Evolutionary conservation across 2,888 invertebrate species (phyloP).

Genomic region (Himalopsyche tibetana): DNA sequence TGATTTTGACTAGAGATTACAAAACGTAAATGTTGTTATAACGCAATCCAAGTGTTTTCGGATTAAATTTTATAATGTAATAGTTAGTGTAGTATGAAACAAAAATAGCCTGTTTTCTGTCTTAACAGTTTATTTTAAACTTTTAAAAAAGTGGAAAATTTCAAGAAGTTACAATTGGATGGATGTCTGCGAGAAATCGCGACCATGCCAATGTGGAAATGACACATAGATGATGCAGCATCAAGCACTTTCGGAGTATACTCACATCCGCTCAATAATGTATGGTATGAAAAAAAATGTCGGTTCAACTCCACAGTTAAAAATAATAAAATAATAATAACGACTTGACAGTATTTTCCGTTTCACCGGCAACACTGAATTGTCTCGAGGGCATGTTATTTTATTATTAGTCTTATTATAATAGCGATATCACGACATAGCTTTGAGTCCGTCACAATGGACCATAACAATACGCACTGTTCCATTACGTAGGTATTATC

Average conservation of each 20-base stretch:
- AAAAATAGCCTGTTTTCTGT: too few relatives aligned
- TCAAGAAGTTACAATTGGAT: neutral
- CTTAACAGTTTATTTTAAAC: too few relatives aligned
- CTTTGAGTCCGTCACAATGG: constrained; percentile 13
- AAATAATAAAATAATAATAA: neutral
- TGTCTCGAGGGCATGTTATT: neutral
- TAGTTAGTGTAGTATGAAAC: neutral
- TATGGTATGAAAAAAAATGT: neutral
- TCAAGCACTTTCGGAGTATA: neutral
- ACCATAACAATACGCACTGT: constrained; percentile 4
- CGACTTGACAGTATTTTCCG: neutral
- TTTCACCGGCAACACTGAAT: neutral
- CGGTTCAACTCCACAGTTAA: neutral
- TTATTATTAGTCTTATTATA: neutral
- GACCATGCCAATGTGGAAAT: neutral
- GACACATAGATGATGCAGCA: neutral
- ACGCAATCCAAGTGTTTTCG: neutral
- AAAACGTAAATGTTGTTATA: neutral
- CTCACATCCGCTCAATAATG: neutral
- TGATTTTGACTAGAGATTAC: neutral
- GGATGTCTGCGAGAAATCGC: neutral
- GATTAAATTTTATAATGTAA: neutral
- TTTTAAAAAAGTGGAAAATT: neutral
- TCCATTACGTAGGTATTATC: constrained; percentile 4
- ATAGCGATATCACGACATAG: constrained; percentile 19